Evolutionary conservation across 2,113 vertebrate genomes (phyloP).

Genomic region (Erinaceus europaeus): DNA sequence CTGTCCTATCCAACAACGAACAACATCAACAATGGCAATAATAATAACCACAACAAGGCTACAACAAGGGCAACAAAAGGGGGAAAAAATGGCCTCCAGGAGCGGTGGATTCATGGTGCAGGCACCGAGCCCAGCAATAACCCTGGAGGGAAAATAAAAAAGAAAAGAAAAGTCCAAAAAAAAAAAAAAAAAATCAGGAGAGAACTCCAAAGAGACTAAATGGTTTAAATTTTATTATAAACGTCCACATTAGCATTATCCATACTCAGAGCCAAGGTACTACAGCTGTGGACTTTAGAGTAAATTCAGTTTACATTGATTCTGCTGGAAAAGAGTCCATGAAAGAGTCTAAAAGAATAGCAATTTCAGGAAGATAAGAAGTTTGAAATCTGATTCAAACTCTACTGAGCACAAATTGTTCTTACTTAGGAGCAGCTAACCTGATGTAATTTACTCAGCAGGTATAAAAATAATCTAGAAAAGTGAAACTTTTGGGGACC

Average conservation of each 20-base stretch:
- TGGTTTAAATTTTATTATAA: neutral
- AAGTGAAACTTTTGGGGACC: no score
- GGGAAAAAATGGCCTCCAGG: no score
- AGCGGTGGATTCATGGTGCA: no score
- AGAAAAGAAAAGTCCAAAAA: no score
- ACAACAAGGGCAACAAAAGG: no score
- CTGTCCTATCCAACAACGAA: no score
- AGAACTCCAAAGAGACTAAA: neutral
- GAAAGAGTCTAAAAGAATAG: neutral
- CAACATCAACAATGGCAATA: no score
- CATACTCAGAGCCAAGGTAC: neutral
- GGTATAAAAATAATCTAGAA: neutral
- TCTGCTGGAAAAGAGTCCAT: neutral
- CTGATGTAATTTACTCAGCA: neutral
- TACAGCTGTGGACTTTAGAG: neutral
- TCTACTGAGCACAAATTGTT: neutral
- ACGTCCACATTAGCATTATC: neutral
- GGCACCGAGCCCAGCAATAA: no score
- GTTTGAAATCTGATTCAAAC: neutral
- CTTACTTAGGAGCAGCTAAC: neutral
- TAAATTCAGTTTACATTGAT: neutral
- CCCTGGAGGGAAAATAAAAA: no score
- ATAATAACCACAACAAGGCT: no score
- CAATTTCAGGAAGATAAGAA: neutral
- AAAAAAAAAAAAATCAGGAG: no score